Conservation (phyloP, 2,888 invertebrate species). For the Cerceris ruficornis region DNA sequence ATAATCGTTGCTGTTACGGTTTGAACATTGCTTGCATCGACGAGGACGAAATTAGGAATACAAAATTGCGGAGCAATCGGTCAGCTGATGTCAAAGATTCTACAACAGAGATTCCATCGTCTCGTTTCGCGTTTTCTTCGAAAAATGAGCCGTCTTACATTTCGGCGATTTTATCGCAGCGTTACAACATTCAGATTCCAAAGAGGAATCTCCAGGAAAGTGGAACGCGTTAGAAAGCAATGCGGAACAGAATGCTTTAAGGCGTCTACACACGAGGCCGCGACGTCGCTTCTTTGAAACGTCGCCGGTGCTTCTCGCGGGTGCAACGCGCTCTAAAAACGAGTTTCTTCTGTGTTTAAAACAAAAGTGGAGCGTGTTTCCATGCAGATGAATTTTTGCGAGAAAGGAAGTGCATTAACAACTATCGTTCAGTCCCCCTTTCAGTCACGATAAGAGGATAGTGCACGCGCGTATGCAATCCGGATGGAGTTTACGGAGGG, state of each 20-base stretch:
- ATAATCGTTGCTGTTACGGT: neutral
- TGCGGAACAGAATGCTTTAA: constrained; percentile 52
- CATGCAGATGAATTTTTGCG: constrained; percentile 17
- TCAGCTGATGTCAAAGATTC: no score
- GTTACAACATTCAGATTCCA: constrained; percentile 41
- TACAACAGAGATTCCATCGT: no score
- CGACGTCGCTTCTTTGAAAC: constrained; percentile 47
- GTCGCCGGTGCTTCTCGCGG: constrained; percentile 7
- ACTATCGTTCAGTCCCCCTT: constrained; percentile 6
- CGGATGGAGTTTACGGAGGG: neutral
- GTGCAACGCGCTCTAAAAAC: constrained; percentile 20
- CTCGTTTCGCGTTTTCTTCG: constrained; percentile 13
- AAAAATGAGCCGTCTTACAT: constrained; percentile 12
- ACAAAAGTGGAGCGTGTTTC: constrained; percentile 50
- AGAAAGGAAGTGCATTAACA: constrained; percentile 12
- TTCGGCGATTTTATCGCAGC: constrained; percentile 36
- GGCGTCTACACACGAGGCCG: constrained; percentile 29
- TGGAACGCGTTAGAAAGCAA: constrained; percentile 63
- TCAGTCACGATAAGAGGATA: neutral
- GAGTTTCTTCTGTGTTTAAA: constrained; percentile 14
- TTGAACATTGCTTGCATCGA: neutral
- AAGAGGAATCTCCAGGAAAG: constrained; percentile 54
- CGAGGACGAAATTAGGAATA: no score
- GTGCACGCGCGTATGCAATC: no score
- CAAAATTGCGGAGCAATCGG: no score